These are phyloP conservation scores for Ephialtes manifestator DNA, from an alignment of 2,888 invertebrate species.

Conservation along the genomic window DNA sequence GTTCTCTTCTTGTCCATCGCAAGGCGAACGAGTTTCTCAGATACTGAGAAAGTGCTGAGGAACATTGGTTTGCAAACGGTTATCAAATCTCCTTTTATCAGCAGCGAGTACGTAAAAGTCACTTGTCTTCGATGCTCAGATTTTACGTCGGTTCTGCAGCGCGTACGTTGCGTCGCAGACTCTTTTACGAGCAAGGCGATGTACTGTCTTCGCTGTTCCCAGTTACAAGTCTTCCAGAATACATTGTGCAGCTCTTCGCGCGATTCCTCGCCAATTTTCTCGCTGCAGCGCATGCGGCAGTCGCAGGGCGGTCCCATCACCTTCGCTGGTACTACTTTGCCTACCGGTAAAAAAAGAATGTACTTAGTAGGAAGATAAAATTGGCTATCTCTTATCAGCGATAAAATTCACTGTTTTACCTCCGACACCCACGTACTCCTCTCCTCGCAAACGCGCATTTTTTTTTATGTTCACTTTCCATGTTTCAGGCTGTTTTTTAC, in stretches of 20 bases:
- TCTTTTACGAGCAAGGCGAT: constrained; percentile 78
- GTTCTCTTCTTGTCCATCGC: constrained; percentile 78
- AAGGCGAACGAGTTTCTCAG: constrained; percentile 79
- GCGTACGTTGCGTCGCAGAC: constrained; percentile 78
- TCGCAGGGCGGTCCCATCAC: constrained; percentile 78
- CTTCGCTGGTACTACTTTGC: constrained; percentile 78
- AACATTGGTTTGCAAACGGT: constrained; percentile 80
- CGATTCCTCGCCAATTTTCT: constrained; percentile 75
- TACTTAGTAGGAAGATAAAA: neutral
- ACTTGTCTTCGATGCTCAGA: constrained; percentile 76
- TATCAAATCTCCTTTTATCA: constrained; percentile 75
- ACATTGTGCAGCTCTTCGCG: constrained; percentile 76
- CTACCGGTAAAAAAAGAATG: constrained; percentile 49
- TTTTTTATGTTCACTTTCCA: constrained; percentile 80
- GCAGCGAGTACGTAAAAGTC: constrained; percentile 77
- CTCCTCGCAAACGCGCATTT: constrained; percentile 77
- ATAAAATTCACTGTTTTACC: constrained; percentile 65
- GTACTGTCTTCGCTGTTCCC: constrained; percentile 78
- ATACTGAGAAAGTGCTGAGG: constrained; percentile 78
- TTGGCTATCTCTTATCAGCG: neutral
- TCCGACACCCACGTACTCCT: constrained; percentile 78
- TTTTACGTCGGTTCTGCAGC: constrained; percentile 74
- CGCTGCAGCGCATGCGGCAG: constrained; percentile 77
- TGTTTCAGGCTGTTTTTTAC: constrained; percentile 76
- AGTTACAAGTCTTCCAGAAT: constrained; percentile 78